A percentile compares a stretch with the other conserved stretches of the same genome.
Evolutionary conservation across 2,888 invertebrate species (phyloP).

Genomic region (Drosophila phalerata): DNA sequence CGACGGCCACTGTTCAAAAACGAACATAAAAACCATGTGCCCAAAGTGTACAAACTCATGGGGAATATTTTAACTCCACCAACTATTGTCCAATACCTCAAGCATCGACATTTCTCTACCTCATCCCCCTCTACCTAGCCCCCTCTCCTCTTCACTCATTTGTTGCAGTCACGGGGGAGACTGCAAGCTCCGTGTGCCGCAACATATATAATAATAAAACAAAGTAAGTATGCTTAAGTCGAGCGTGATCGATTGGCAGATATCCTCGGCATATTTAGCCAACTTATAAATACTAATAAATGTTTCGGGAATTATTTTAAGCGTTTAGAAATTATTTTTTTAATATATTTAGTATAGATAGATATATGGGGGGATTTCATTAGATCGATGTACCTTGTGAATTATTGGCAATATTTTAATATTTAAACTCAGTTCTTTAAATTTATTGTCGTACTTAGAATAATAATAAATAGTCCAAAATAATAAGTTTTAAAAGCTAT

Average conservation of each 20-base stretch:
- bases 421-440: not conserved
- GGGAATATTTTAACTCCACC: constrained; percentile 26
- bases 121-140: not conserved
- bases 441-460: not conserved
- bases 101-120: constrained; percentile 29
- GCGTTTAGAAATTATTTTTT: too few relatives aligned
- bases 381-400: too few relatives aligned
- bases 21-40: constrained; percentile 28
- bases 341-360: too few relatives aligned
- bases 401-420: too few relatives aligned
- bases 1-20: constrained; percentile 35
- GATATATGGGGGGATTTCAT: too few relatives aligned
- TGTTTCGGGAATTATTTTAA: not conserved
- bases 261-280: constrained; percentile 1
- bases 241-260: not conserved
- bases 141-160: not conserved
- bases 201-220: constrained; percentile 69
- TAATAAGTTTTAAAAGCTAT: too few relatives aligned
- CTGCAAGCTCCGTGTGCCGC: constrained; percentile 64
- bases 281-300: not conserved
- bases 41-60: constrained; percentile 12
- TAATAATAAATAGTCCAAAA: not conserved
- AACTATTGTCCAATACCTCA: constrained; percentile 31
- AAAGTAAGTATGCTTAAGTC: not conserved
- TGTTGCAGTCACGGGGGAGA: constrained; percentile 52